A percentile compares a stretch with the other conserved stretches of the same genome.
Conservation (phyloP, 2,113 vertebrate species). For the Marmota flaviventris region DNA sequence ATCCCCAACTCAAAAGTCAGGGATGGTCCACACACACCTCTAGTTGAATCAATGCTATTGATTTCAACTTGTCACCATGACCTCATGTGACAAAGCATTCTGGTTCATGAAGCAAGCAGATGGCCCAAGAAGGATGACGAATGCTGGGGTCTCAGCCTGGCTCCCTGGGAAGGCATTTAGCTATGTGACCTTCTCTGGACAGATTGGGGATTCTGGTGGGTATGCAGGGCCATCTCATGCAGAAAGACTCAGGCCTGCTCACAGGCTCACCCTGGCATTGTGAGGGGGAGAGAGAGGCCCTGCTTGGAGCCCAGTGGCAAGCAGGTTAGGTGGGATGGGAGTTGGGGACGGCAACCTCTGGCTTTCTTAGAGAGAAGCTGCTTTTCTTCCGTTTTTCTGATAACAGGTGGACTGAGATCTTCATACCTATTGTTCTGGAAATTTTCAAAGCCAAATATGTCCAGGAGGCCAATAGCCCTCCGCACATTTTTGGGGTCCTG, state of each 20-base stretch:
- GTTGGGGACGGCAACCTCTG: neutral
- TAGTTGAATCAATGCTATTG: neutral
- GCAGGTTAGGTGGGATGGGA: neutral
- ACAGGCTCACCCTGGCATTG: no score
- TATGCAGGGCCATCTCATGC: rapidly evolving
- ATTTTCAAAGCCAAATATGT: constrained; percentile 99
- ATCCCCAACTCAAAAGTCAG: neutral
- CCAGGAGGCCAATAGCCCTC: constrained; percentile 94
- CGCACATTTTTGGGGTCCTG: constrained; percentile 84
- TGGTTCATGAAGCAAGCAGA: neutral
- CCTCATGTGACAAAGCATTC: neutral
- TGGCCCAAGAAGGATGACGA: neutral
- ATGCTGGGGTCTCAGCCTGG: neutral
- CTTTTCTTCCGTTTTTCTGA: neutral
- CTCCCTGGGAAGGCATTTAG: neutral
- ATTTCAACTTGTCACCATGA: neutral
- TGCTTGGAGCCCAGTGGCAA: rapidly evolving
- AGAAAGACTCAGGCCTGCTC: neutral
- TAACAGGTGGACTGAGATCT: neutral
- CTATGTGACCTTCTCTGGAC: neutral
- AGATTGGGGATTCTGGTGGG: rapidly evolving
- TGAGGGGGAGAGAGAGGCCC: neutral
- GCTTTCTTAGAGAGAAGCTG: neutral
- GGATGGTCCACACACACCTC: neutral
- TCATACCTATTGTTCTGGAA: constrained; percentile 96